Percentiles rank a stretch among this genome's conserved stretches.
Evolutionary conservation across 2,888 invertebrate genomes (phyloP).

Genomic region (Seira sanloemensis): DNA sequence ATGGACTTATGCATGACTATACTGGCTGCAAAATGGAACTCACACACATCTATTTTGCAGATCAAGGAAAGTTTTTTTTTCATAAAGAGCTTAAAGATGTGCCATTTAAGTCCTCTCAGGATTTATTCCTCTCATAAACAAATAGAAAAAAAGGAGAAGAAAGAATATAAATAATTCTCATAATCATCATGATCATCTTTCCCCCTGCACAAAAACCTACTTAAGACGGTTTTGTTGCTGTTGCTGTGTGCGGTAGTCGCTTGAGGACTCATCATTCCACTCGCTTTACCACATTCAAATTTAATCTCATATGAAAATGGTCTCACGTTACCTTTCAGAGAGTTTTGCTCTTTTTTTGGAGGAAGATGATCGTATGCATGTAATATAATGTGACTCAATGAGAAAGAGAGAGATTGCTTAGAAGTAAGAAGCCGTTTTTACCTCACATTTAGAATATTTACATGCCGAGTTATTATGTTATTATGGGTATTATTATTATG

Average conservation of each 20-base stretch:
- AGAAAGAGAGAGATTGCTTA: no score
- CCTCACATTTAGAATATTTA: slow-evolving; percentile 55
- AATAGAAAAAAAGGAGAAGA: slow-evolving; percentile 24
- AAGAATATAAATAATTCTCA: slow-evolving; percentile 53
- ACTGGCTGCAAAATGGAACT: no score
- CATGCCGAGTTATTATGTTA: slow-evolving; percentile 53
- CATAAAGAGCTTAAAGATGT: slow-evolving; percentile 43
- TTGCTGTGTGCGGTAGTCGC: no score
- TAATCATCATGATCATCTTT: slow-evolving; percentile 28
- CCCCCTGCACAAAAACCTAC: slow-evolving; percentile 18
- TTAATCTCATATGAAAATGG: no score
- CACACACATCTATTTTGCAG: no score
- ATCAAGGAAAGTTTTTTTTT: no score
- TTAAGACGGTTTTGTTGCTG: no score
- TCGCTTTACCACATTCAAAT: slow-evolving; percentile 40
- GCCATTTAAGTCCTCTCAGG: slow-evolving; percentile 36
- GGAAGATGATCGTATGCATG: neutral
- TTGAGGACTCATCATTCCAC: no score
- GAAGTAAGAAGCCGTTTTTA: slow-evolving; percentile 27
- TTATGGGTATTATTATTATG: slow-evolving; percentile 35
- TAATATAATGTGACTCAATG: no score
- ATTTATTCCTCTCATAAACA: slow-evolving; percentile 38
- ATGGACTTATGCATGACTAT: no score
- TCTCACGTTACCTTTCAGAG: slow-evolving; percentile 48
- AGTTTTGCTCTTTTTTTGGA: neutral